Percentiles rank a stretch among this genome's conserved stretches.
Conservation (phyloP, 2,113 vertebrate genomes). For the Helogale parvula region DNA sequence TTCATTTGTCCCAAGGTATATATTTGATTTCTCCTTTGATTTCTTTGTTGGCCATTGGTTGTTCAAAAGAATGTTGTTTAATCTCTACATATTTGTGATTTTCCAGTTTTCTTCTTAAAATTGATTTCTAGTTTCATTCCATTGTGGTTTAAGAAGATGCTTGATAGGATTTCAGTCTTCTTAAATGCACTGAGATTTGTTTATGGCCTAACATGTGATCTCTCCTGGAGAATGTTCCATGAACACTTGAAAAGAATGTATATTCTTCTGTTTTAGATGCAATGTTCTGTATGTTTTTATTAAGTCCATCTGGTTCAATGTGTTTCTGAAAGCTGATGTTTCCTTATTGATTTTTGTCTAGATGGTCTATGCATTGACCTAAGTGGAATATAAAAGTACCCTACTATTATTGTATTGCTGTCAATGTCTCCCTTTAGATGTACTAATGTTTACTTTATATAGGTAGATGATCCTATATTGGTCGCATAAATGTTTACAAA, state of each 20-base stretch:
- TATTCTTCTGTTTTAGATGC: background rate
- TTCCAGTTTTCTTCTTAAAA: background rate
- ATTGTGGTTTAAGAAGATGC: background rate
- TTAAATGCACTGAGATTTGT: background rate
- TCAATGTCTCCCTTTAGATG: background rate
- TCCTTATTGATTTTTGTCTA: background rate
- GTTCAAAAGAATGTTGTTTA: background rate
- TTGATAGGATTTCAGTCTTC: background rate
- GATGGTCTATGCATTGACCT: background rate
- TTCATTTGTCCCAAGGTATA: background rate
- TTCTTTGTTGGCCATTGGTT: background rate
- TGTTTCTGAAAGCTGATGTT: background rate
- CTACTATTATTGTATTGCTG: background rate
- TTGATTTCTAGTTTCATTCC: background rate
- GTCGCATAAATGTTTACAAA: background rate
- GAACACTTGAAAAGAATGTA: background rate
- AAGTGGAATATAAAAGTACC: background rate
- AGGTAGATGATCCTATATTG: background rate
- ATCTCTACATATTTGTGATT: background rate
- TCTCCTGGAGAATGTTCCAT: background rate
- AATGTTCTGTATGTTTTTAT: background rate
- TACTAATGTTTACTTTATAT: background rate
- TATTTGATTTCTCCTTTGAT: background rate
- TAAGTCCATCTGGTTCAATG: background rate
- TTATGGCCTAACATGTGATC: background rate